Base-by-base conservation (phyloP, 1,140 invertebrate genomes). In the Lepidurus apus region DNA sequence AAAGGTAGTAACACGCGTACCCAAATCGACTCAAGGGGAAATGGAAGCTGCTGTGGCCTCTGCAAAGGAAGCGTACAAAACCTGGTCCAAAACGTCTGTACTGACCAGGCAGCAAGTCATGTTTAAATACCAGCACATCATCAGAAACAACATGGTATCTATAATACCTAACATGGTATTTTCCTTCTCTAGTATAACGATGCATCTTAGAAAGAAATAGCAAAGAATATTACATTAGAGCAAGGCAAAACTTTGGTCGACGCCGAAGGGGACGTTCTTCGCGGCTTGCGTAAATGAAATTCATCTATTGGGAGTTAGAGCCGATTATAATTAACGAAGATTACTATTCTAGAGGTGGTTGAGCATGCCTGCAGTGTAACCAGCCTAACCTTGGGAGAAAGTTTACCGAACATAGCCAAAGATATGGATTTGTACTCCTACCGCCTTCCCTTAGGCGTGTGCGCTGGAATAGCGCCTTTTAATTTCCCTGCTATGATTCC, bases 401-500 rank as follows among this genome's bases (percentile, higher is more conserved):
- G 93, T 6, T 89, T 98, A 80, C 89, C 92, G 78, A 93, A 95
- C 79, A 94, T 99, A 74, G 91, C 95, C 1, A 96, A 93, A 80
- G 96, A 98, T 83, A 95, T 97, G 93, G 95, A 97, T 83, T 93
- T 93, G 4, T 88, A 93, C 79, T 96, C 95, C 0, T 95, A 95
- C 84, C 91, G 95, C 81, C 84, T 95, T 42, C 97, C 98, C 1
- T 86, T 98, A 1, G 96, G 96, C 74, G 94, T 97, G 21, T 89
- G 92, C 78, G 93, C 92, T 81, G 95, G 95, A 53, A 95, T 98
- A 82, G 93, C 94, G 45, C 94, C 94, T 0, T 96, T 96, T 84
- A 97, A 97, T 86, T 99, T 99, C 86, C 98, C 98, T 0, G 97
- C 98, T 47, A 99, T 99, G 98, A 98, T 99, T 83, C 98, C 98